Evolutionary conservation across 2,888 invertebrate genomes (phyloP).

Genomic region (Polydrusus tereticollis): DNA sequence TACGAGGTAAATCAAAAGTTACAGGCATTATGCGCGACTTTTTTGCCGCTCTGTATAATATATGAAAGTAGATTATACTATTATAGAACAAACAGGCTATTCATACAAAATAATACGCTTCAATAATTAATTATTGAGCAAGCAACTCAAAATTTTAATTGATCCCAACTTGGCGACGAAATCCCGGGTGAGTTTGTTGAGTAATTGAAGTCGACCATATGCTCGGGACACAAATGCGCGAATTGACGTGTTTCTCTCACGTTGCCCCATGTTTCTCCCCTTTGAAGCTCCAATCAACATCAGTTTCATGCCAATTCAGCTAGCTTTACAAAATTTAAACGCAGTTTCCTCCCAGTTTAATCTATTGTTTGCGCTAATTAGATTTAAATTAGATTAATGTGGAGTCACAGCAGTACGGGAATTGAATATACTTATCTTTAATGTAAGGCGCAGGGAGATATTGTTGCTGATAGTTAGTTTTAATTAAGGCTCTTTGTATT

Average conservation of each 20-base stretch:
- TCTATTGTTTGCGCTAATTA: conserved; percentile 41
- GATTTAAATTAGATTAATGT: conserved; percentile 31
- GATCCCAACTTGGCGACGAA: not conserved
- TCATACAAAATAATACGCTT: not conserved
- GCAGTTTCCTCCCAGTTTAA: conserved; percentile 18
- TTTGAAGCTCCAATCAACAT: conserved; percentile 13
- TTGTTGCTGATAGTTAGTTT: not conserved
- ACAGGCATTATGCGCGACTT: no score
- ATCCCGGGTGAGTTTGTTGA: not conserved
- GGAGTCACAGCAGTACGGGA: conserved; percentile 16
- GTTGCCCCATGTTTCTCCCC: not conserved
- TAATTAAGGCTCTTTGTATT: not conserved
- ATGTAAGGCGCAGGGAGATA: not conserved
- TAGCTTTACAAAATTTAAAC: conserved; percentile 32
- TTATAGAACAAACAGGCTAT: not conserved
- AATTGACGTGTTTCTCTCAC: conserved; percentile 15
- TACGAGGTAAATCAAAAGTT: no score
- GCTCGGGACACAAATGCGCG: conserved; percentile 17
- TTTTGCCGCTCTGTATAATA: no score
- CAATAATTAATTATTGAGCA: not conserved
- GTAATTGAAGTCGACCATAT: conserved; percentile 22
- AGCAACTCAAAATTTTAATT: not conserved
- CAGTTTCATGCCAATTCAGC: conserved; percentile 32
- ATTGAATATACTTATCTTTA: conserved; percentile 16
- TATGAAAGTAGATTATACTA: no score